Conservation (phyloP, 2,888 invertebrate species). For the Habroteleia sp. region DNA sequence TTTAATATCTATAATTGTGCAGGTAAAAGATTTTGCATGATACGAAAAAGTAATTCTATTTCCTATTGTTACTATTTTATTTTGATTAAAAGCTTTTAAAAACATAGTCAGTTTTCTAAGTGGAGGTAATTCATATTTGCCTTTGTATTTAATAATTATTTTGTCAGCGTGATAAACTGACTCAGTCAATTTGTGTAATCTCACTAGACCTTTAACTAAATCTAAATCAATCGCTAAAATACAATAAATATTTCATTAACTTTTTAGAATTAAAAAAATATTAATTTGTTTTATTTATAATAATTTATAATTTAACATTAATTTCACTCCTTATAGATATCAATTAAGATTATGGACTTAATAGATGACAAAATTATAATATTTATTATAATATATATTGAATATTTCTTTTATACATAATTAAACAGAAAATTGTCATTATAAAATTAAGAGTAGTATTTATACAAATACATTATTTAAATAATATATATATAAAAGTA, state of each 20-base stretch:
- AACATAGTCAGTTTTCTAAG: constrained; percentile 68
- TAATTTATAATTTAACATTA: background rate
- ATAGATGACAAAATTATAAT: no score
- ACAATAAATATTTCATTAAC: background rate
- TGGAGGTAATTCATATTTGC: constrained; percentile 67
- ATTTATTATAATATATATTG: no score
- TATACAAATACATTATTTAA: no score
- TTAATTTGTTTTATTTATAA: background rate
- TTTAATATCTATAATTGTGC: constrained; percentile 77
- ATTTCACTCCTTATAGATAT: no score
- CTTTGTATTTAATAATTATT: constrained; percentile 69
- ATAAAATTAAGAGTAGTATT: no score
- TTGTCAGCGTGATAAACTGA: constrained; percentile 69
- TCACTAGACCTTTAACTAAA: constrained; percentile 69
- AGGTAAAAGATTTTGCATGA: constrained; percentile 81
- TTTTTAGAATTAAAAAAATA: no score
- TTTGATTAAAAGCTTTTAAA: constrained; percentile 73
- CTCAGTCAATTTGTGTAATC: constrained; percentile 66
- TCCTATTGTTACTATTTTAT: constrained; percentile 77
- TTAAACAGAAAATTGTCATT: no score
- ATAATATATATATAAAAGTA: no score
- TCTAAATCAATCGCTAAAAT: constrained; percentile 72
- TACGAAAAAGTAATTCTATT: constrained; percentile 80
- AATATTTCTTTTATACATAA: no score
- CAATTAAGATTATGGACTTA: no score